These are phyloP conservation scores for Thaumatotibia leucotreta DNA, from an alignment of 1,140 invertebrate genomes.

Conservation along the genomic window DNA sequence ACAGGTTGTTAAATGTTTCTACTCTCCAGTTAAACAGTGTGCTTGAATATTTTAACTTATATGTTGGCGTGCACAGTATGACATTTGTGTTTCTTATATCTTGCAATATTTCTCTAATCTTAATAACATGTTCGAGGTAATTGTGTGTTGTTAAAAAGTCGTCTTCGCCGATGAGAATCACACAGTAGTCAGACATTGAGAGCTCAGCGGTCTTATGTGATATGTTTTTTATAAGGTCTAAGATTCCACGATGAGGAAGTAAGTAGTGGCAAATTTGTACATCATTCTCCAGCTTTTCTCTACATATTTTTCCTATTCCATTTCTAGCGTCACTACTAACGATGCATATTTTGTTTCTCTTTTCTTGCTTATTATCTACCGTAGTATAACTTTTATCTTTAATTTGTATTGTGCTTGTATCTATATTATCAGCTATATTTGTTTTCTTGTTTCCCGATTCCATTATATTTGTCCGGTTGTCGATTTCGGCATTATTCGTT, in stretches of 20 bases:
- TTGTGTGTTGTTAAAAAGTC: background rate
- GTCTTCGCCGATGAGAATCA: background rate
- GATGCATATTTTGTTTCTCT: background rate
- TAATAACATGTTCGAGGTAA: background rate
- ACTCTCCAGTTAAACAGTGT: background rate
- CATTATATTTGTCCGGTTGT: background rate
- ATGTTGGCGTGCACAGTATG: background rate
- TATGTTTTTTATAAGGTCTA: background rate
- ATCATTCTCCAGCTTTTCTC: background rate
- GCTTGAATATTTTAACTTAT: background rate
- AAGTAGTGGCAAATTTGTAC: background rate
- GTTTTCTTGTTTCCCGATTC: background rate
- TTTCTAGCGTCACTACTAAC: background rate
- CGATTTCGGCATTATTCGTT: background rate
- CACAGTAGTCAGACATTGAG: background rate
- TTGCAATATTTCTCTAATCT: background rate
- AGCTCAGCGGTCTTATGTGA: background rate
- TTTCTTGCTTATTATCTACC: too few relatives aligned
- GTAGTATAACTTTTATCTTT: too few relatives aligned
- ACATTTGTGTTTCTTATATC: background rate
- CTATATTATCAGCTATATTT: too few relatives aligned
- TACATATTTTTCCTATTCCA: background rate
- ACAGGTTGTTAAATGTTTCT: background rate
- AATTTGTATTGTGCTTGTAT: too few relatives aligned
- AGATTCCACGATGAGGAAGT: background rate